phyloP scores from a whole-genome alignment of 2,797 vertebrate species.

The Helostoma temminkii region DNA sequence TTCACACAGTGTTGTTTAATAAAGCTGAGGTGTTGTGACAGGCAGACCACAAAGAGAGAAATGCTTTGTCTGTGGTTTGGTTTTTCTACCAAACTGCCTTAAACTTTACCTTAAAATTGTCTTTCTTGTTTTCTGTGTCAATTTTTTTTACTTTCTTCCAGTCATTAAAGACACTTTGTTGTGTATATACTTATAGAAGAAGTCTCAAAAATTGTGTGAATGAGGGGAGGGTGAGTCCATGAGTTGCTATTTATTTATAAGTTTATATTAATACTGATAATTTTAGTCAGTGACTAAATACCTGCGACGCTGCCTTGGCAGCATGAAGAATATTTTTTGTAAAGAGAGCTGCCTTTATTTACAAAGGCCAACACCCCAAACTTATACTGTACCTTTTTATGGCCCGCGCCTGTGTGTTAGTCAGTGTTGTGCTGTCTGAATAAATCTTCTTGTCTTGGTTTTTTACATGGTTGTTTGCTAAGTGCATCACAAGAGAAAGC shows the following conservation, averaged over 20 bases:
- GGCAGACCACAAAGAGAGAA: constrained; percentile 44
- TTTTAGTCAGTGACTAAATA: constrained; percentile 99
- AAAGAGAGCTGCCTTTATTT: constrained; percentile 96
- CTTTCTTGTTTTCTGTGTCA: constrained; percentile 34
- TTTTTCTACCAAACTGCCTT: constrained; percentile 75
- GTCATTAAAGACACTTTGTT: constrained; percentile 68
- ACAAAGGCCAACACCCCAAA: constrained; percentile 90
- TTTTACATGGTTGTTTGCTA: constrained; percentile 63
- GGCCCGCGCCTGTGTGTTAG: constrained; percentile 73
- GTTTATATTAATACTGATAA: constrained; percentile 94
- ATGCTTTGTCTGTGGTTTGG: constrained; percentile 14
- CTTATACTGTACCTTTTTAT: constrained; percentile 73
- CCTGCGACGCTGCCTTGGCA: constrained; percentile 97
- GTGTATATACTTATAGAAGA: constrained; percentile 79
- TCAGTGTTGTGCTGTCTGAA: constrained; percentile 79
- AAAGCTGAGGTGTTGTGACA: constrained; percentile 51
- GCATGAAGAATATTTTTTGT: constrained; percentile 93
- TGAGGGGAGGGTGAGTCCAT: constrained; percentile 77
- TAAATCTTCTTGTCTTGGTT: constrained; percentile 74
- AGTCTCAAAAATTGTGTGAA: constrained; percentile 71
- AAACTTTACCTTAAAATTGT: constrained; percentile 78
- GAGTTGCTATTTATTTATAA: constrained; percentile 94
- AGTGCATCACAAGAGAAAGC: constrained; percentile 66
- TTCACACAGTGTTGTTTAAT: constrained; percentile 35
- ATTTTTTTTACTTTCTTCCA: constrained; percentile 43